phyloP scores from a whole-genome alignment of 2,797 vertebrate species.

The Hypotaenidia okinawae region DNA sequence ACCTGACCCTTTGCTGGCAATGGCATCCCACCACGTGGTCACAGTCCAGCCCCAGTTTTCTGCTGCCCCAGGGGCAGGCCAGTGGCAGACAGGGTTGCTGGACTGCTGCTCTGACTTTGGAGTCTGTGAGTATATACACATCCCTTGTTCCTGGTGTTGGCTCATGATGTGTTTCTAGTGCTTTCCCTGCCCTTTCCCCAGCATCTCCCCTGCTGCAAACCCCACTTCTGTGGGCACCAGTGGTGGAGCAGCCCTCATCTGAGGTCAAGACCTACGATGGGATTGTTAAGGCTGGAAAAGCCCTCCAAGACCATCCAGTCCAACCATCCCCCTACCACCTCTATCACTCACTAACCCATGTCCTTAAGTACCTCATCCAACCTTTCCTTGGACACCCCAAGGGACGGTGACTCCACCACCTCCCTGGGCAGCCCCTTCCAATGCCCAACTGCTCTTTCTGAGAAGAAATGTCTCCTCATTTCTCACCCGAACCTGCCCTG shows the following conservation, averaged over 20 bases:
- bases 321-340: too few relatives aligned
- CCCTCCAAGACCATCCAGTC: too few relatives aligned
- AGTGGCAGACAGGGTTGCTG: slow-evolving; percentile 80
- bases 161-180: rapidly evolving
- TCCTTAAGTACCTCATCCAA: too few relatives aligned
- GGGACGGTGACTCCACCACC: too few relatives aligned
- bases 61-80: not conserved
- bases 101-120: slow-evolving; percentile 75
- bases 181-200: not conserved
- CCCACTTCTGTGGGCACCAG: not conserved
- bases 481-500: too few relatives aligned
- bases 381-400: too few relatives aligned
- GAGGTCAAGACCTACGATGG: not conserved
- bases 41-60: slow-evolving; percentile 74
- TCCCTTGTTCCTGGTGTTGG: rapidly evolving
- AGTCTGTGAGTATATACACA: slow-evolving; percentile 76
- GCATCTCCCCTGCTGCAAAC: not conserved
- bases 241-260: not conserved
- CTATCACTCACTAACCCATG: too few relatives aligned
- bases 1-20: not conserved
- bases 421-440: too few relatives aligned
- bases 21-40: not conserved
- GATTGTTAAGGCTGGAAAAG: too few relatives aligned
- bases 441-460: too few relatives aligned
- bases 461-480: too few relatives aligned